Evolutionary conservation across 2,797 vertebrate species (phyloP), one percentile per base, ranked within the genome.

Genomic region (Danio choprae): DNA sequence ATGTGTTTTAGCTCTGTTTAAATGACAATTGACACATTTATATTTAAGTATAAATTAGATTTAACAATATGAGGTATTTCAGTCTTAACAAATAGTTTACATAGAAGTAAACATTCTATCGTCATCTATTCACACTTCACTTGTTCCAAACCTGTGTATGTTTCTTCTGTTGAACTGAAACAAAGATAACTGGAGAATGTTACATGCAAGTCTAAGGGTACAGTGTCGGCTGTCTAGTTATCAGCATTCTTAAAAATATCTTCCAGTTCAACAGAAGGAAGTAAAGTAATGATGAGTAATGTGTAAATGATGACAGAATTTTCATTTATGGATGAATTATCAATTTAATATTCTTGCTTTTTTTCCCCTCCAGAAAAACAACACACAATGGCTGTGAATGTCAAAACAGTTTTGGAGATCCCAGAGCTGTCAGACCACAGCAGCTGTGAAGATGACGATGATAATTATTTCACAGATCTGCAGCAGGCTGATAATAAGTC

Each of bases 341-440:
- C 7, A 40, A 16, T 69, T 59, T n/a, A 4, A 60, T 38, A 18
- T 16, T 22, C 4, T 51, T 13, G 29, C 29, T 5, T 15, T 51
- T 58, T 53, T 10, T 1, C 53, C 51, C 7, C 29, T 50, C 36
- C 6, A 59, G 53, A 29, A 29, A 67, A 20, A 29, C 18, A 59
- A 22, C 20, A 40, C 11, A 43, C 36, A 16, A 79, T 79, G 77
- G 18, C 68, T 36, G 18, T 18, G 3, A 62, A 55, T n/a, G 8
- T 44, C 8, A 63, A 38, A 50, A 48, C 43, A 50, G 55, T n/a
- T n/a, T 36, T 71, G 18, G 56, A 53, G 77, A 71, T 79, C 15
- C 77, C 77, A 70, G 55, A 79, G 44, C 77, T 65, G 1, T 72
- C 77, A 68, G 79, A 68, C 63, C 8, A 48, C 51, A 79, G 58